Evolutionary conservation across 2,113 vertebrate genomes (phyloP), one percentile per base, ranked within the genome.

Genomic region (Nibea coibor): DNA sequence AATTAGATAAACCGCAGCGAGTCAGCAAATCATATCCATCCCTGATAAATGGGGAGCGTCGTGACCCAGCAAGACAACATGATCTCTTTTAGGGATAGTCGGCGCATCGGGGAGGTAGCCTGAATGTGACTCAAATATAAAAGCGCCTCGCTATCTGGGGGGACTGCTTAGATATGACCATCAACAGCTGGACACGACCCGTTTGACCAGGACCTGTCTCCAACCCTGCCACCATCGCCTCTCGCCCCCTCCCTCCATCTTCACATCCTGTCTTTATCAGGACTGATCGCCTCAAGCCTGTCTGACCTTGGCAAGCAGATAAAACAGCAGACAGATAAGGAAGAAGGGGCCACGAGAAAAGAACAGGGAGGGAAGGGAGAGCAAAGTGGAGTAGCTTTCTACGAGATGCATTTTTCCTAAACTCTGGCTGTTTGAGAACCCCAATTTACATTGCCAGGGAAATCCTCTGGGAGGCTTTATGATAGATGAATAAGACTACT

Each of bases 221-320:
- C 61, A 42, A 48, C 67, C 76, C 61, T 43, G 28, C 71, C 87
- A 47, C 74, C 12, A 4, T 15, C 57, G 11, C 54, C 50, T 17
- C 4, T 66, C 17, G n/a, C 28, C 58, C 19, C 67, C 63, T 2
- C 31, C 16, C 10, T 51, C 61, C 73, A 78, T 82, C 85, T 70
- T 84, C 54, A 72, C 84, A 63, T 85, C 88, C 75, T 70, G 62
- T 85, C 87, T 89, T 93, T 94, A 93, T 94, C 93, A 58, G 78
- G 68, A 82, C 80, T 63, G 90, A 93, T 94, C 90, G 87, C 91
- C 91, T 90, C 85, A 75, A 90, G 89, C 88, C 82, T 75, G 87
- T 86, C 91, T 93, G 93, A 94, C 93, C 93, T 94, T 94, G 93
- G 91, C 78, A 64, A 80, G 74, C 75, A 91, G 92, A 94, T 94